Evolutionary conservation across 2,113 vertebrate genomes (phyloP).

Genomic region (Pitta sordida): DNA sequence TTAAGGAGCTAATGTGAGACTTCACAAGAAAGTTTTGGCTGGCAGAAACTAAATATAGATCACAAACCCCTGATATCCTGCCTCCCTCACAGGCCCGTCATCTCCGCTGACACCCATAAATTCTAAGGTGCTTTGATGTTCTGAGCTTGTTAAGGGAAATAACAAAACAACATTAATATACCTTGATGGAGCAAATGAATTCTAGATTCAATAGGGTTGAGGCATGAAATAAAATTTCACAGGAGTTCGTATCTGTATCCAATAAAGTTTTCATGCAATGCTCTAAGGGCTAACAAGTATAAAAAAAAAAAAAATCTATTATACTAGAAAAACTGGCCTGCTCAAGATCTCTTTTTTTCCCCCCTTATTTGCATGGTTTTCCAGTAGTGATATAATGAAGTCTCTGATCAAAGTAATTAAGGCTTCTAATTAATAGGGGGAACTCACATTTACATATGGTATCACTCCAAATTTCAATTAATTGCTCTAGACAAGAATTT

Average conservation of each 20-base stretch:
- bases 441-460: neutral
- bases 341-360: neutral
- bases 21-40: neutral
- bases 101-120: neutral
- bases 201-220: neutral
- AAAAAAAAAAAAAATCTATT: neutral
- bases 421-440: neutral
- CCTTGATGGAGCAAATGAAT: neutral
- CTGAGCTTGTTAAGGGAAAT: neutral
- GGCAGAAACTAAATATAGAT: neutral
- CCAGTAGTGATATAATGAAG: neutral
- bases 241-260: neutral
- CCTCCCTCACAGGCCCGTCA: neutral
- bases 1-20: neutral
- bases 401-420: constrained; percentile 19
- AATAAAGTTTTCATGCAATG: neutral
- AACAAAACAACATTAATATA: neutral
- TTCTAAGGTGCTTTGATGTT: neutral
- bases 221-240: neutral
- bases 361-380: neutral
- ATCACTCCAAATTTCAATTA: neutral
- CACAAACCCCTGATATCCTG: fast-evolving
- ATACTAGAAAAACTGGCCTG: neutral
- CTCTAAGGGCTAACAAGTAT: neutral
- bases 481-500: neutral